Evolutionary conservation across 35 echinoderm and acorn worm species (phyloP).

Genomic region (Anneissia japonica): DNA sequence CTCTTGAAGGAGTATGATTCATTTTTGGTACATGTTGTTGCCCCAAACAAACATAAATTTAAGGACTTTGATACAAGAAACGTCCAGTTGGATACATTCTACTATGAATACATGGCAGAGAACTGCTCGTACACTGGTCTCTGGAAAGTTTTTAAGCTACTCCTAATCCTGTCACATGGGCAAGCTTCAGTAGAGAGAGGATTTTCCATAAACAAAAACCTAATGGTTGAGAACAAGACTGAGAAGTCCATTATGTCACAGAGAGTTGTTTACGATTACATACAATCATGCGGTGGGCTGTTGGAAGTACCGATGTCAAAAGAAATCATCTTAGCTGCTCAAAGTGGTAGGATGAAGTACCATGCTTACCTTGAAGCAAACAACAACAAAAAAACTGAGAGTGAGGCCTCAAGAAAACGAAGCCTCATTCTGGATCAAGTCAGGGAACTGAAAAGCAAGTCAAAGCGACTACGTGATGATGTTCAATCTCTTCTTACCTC

Average conservation of each 20-base stretch:
- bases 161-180: slow-evolving; percentile 48
- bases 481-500: no score
- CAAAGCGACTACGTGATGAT: no score
- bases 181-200: slow-evolving; percentile 55
- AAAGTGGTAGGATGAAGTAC: no score
- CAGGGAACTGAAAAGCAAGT: no score
- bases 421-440: no score
- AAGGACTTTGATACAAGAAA: not conserved
- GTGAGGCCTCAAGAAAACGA: no score
- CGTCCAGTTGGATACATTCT: not conserved
- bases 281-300: no score
- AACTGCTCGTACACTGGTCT: not conserved
- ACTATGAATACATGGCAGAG: not conserved
- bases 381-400: no score
- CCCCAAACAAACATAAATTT: not conserved
- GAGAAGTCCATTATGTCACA: slow-evolving; percentile 43
- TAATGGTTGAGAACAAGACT: slow-evolving; percentile 30
- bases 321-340: no score
- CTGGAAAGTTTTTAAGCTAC: not conserved
- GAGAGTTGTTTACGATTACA: slow-evolving; percentile 36
- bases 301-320: no score
- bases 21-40: not conserved
- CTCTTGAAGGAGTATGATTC: not conserved
- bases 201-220: slow-evolving; percentile 50
- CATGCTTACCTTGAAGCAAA: no score